Evolutionary conservation across 2,888 invertebrate genomes (phyloP), one percentile per base, ranked within the genome.

Genomic region (Coremacera marginata): DNA sequence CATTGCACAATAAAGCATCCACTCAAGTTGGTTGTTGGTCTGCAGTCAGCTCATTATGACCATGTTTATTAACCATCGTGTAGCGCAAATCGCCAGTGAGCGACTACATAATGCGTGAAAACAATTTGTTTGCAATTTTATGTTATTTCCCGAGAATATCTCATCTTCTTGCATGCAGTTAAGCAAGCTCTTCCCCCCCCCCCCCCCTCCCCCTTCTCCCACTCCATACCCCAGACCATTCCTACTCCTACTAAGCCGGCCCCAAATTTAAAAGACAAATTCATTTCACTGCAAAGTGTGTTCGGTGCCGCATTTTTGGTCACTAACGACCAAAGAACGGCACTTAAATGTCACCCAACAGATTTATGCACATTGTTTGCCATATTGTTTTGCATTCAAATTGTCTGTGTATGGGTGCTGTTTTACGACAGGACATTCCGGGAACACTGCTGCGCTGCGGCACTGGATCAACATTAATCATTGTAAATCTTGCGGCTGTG

Each of bases 61-160:
- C 84, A 84, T 60, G 77, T 74, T 74, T 74, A 77, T 77, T 72
- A 67, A 72, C 57, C 71, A 55, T 19, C 27, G 27, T 34, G 27
- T 34, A 37, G 9, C 34, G 51, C 52, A 34, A 49, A n/a, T 51
- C 34, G 52, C 31, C 27, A n/a, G 22, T 60, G 16, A 62, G 60
- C 31, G 16, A 71, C 34, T 49, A 72, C 60, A 70, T 85, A 87
- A 86, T 85, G 86, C 86, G 86, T 85, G 86, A 86, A 86, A 86
- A 85, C 86, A 87, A 86, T 87, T 87, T 87, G 86, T 87, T 87
- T 84, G 81, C 82, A 84, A 85, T 84, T 87, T 87, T 87, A 87
- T 86, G 86, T 84, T 80, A 82, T 83, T 86, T 86, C 83, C 82
- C 82, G 80, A 75, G 83, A 84, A 82, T 81, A 70, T 81, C 82